Evolutionary conservation across 2,888 invertebrate species (phyloP), one percentile per base, ranked within the genome.

Genomic region (Octodonta nipae): DNA sequence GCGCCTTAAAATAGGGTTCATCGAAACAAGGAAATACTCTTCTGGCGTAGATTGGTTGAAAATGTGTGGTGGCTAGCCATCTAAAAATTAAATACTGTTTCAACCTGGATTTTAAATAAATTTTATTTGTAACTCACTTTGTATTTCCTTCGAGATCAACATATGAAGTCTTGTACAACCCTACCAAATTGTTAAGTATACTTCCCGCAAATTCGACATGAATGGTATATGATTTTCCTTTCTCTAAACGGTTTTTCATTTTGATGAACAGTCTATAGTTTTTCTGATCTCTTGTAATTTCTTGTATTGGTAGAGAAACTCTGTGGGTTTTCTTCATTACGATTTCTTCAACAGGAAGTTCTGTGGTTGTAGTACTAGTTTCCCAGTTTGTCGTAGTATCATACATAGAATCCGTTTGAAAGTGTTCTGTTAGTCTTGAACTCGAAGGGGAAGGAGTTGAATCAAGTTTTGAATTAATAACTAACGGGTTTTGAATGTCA

Each of bases 1-100:
- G 68, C 8, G 84, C 78, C 61, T 83, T 83, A 51, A 79, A 73
- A 7, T 71, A 71, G 0, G 81, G 78, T 49, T 84, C 83, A 50
- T 84, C 83, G 53, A 84, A 80, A 51, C 81, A 82, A 1, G 81
- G 82, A 54, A 82, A 81, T 1, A 76, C 76, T 5, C 66, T 60
- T 20, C 78, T 60, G 0, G 78, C 78, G 15, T 67, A 68, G 1
- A 70, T 70, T 0, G 78, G 71, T 47, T 77, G 74, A 40, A 78
- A 75, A 43, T 77, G 74, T 0, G 78, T 78, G 3, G 71, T 69
- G 7, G 67, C 73, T 2, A 77, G 52, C 50, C 66, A 66, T 44
- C 78, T 78, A 56, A 8, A 44, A 47, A n/a, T n/a, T n/a, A n/a
- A n/a, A n/a, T n/a, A n/a, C n/a, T n/a, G n/a, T n/a, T n/a, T n/a